Conservation (phyloP, 2,113 vertebrate genomes). For the Semnornis frantzii region DNA sequence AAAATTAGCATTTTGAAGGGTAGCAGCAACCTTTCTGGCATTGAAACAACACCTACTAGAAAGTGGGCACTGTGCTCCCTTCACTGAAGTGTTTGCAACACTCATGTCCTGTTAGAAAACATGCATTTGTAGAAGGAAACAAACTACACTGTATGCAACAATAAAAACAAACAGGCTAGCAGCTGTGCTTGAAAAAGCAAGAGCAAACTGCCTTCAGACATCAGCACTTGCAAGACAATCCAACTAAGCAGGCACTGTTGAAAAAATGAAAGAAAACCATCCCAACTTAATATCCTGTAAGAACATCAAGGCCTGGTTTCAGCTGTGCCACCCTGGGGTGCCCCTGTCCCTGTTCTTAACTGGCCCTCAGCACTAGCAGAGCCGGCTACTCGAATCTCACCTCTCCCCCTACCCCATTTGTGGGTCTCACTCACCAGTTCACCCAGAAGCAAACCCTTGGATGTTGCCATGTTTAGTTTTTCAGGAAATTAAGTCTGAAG, state of each 20-base stretch:
- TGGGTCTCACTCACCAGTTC: slow-evolving; percentile 63
- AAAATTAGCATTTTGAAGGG: background rate
- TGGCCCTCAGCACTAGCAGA: background rate
- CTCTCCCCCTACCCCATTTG: background rate
- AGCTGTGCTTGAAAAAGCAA: background rate
- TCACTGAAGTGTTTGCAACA: background rate
- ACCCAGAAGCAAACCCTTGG: slow-evolving; percentile 18
- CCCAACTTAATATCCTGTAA: background rate
- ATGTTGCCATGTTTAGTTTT: background rate
- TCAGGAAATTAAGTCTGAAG: slow-evolving; percentile 71
- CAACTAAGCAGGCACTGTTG: background rate
- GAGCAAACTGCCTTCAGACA: background rate
- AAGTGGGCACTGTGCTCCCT: background rate
- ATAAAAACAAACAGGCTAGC: background rate
- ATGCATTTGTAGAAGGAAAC: background rate
- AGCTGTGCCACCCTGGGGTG: background rate
- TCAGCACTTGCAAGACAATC: background rate
- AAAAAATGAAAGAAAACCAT: background rate
- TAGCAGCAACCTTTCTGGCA: background rate
- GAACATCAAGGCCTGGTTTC: background rate
- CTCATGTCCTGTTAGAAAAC: background rate
- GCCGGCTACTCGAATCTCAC: background rate
- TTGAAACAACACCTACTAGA: background rate
- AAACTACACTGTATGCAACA: background rate
- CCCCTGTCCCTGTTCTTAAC: background rate